Evolutionary conservation across 2,888 invertebrate genomes (phyloP), one percentile per base, ranked within the genome.

Genomic region (Cecidostiba fungosa): DNA sequence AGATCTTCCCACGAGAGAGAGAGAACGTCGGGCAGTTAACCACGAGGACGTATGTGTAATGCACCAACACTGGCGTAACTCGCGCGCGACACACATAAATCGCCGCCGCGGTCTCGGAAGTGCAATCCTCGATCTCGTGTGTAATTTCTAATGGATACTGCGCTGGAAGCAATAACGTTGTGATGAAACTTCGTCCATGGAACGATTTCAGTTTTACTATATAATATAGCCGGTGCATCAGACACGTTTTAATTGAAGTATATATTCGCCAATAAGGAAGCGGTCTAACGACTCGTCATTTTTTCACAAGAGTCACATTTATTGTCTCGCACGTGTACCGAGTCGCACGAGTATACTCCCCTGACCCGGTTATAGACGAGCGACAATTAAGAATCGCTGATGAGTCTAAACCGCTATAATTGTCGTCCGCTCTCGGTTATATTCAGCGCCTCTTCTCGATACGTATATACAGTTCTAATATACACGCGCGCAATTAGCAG

Each of bases 21-120:
- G 23, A n/a, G 69, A 16, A 23, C 16, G 32, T 10, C 29, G 4
- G 32, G 5, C 23, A 29, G 19, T 19, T 6, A 29, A 26, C 19
- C 23, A 10, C 73, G 59, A 62, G 54, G 69, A 39, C 26, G 54
- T 19, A 36, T 5, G 36, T 5, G 36, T 36, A 36, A 36, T 36
- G 36, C 36, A 6, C 32, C 70, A n/a, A 32, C 8, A 70, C 8
- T 19, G 36, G 32, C 70, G 62, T 72, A 78, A 77, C 73, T 4
- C 26, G 79, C 84, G 10, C 26, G 74, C 84, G 79, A 81, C 85
- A 76, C 74, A 74, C 77, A 85, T 85, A 85, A 85, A 85, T 85
- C 43, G 43, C 43, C 12, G 43, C 43, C 72, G 43, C 29, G 69
- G 70, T 77, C 80, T 81, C 59, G 85, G 85, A 85, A 85, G 85